Evolutionary conservation across 2,797 vertebrate species (phyloP).

Genomic region (Lacerta viridis): DNA sequence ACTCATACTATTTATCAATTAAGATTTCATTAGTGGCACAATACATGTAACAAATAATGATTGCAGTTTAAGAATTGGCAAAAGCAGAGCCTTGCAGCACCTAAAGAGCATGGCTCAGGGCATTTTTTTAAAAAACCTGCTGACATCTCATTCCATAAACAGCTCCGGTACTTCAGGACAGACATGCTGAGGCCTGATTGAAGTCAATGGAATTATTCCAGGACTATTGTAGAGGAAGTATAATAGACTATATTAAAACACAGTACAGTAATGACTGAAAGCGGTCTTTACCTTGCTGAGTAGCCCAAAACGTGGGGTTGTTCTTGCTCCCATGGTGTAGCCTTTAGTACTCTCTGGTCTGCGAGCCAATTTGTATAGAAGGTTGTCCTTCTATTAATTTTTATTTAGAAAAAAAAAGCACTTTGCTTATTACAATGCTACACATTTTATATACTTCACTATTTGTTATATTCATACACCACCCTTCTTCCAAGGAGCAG

Average conservation of each 20-base stretch:
- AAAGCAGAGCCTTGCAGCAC: too few species aligned
- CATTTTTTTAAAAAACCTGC: background rate
- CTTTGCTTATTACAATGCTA: background rate
- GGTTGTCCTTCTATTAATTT: constrained; percentile 73
- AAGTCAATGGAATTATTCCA: background rate
- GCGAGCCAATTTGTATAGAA: constrained; percentile 74
- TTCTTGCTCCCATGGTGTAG: constrained; percentile 85
- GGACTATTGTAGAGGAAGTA: background rate
- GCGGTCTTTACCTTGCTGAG: constrained; percentile 67
- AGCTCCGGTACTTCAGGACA: background rate
- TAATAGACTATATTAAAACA: background rate
- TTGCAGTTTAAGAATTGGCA: too few species aligned
- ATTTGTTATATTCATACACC: background rate
- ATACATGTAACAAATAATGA: background rate
- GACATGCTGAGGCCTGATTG: background rate
- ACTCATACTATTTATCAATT: background rate
- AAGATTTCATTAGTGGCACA: background rate
- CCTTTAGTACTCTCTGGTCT: constrained; percentile 85
- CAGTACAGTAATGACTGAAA: background rate
- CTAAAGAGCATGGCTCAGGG: background rate
- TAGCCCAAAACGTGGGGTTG: constrained; percentile 77
- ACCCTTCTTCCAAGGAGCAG: background rate
- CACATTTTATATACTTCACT: background rate
- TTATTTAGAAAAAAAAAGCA: constrained; percentile 10
- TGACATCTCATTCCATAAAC: background rate